Evolutionary conservation across 1,140 invertebrate species (phyloP).

Genomic region (Drosophila athabasca): DNA sequence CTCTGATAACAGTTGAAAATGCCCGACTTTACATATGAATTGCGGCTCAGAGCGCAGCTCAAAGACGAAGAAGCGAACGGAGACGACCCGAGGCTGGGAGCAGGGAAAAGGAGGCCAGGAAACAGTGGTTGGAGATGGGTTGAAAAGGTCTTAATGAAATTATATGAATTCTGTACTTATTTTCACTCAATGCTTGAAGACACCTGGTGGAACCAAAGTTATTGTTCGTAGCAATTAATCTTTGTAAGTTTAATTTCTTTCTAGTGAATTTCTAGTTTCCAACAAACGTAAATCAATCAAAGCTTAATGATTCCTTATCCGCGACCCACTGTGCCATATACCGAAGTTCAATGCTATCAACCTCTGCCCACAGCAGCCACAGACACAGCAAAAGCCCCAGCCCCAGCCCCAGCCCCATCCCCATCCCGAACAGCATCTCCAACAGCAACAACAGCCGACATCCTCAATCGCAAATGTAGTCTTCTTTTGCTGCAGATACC

Average conservation of each 20-base stretch:
- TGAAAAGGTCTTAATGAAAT: neutral
- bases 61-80: slow-evolving; percentile 44
- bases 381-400: slow-evolving; percentile 12
- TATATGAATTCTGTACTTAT: too few species aligned
- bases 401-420: slow-evolving; percentile 10
- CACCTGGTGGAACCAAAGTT: too few species aligned
- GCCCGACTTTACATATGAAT: slow-evolving; percentile 58
- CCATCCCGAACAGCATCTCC: slow-evolving; percentile 3
- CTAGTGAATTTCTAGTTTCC: too few species aligned
- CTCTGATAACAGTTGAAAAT: slow-evolving; percentile 58
- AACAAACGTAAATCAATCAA: too few species aligned
- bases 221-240: too few species aligned
- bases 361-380: slow-evolving; percentile 36
- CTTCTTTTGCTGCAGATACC: slow-evolving; percentile 29
- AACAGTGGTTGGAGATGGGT: slow-evolving; percentile 17
- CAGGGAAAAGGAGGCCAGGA: slow-evolving; percentile 1
- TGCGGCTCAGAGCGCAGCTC: slow-evolving; percentile 10
- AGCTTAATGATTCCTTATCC: too few species aligned
- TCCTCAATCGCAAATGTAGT: slow-evolving; percentile 43
- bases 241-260: too few species aligned
- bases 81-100: slow-evolving; percentile 16
- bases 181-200: too few species aligned
- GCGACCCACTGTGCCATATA: slow-evolving; percentile 11
- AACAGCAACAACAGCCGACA: neutral
- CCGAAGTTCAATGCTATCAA: slow-evolving; percentile 26